Evolutionary conservation across 2,113 vertebrate species (phyloP), one percentile per base, ranked within the genome.

Genomic region (Heterotilapia buettikoferi): DNA sequence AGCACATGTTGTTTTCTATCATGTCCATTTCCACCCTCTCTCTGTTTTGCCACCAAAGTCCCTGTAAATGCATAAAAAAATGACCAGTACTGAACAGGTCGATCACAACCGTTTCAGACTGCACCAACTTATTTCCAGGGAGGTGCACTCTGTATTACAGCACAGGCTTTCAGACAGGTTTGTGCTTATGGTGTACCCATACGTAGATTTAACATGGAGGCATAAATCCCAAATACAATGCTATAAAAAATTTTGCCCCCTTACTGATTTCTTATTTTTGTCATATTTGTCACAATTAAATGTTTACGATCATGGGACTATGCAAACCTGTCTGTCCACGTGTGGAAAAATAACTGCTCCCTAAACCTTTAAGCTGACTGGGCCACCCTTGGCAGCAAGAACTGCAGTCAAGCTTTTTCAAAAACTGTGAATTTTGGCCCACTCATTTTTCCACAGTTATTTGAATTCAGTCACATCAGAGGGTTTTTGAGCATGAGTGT

Each of bases 231-330:
- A 29, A 16, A 29, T 29, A 16, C 24, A 29, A 16, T 57, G 24
- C 56, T 57, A 16, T 29, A 29, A 57, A 56, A 29, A 1, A 0
- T 1, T 4, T 14, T 57, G 0, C 12, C 54, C 7, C 24, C 24
- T 57, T 9, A 52, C 8, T 52, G 50, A 52, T 3, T 19, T n/a
- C 18, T 52, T 57, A 14, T 57, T 57, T 57, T 57, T 29, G 13
- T 14, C 13, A 29, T 57, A 29, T 57, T 57, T 57, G 56, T 57
- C 56, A 29, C 56, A 57, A 3, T 29, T 57, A 57, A 57, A 29
- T 57, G 56, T 16, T 59, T 18, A 29, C 7, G 26, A 31, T 59
- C 13, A 14, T 4, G 4, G 26, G 14, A 61, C 14, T 6, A 31
- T 61, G 14, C 29, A 61, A 31, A 61, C 8, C 1, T 59, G 7